phyloP scores from a whole-genome alignment of 2,888 invertebrate genomes.

The Magallana nippona region DNA sequence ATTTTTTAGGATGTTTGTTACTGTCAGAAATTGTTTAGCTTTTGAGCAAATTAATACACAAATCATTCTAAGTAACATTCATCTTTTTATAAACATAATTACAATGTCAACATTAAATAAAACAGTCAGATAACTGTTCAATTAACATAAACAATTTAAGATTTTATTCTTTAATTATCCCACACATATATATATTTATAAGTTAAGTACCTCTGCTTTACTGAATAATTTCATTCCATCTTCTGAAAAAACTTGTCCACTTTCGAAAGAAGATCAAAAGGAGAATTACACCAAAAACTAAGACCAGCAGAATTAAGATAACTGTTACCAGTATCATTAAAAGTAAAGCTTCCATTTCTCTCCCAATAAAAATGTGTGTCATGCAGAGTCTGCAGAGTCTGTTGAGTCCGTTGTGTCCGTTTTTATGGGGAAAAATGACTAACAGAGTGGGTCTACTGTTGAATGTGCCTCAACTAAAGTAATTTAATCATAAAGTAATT shows the following conservation, averaged over 20 bases:
- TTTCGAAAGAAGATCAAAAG: slow-evolving; percentile 34
- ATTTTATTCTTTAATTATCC: too few species aligned
- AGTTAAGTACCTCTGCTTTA: slow-evolving; percentile 13
- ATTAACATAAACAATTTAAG: too few species aligned
- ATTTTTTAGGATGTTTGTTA: too few species aligned
- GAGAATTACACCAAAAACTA: slow-evolving; percentile 7
- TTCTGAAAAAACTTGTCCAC: slow-evolving; percentile 38
- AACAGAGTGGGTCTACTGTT: slow-evolving; percentile 12
- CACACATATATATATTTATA: neutral
- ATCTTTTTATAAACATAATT: too few species aligned
- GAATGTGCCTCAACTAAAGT: neutral
- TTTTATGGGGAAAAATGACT: slow-evolving; percentile 19
- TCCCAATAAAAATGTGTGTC: slow-evolving; percentile 19
- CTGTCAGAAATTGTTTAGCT: too few species aligned
- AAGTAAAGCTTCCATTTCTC: slow-evolving; percentile 26
- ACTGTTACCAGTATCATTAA: slow-evolving; percentile 21
- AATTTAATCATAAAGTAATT: too few species aligned
- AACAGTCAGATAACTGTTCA: too few species aligned
- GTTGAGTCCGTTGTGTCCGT: slow-evolving; percentile 15
- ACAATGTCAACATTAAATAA: too few species aligned
- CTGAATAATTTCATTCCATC: slow-evolving; percentile 33
- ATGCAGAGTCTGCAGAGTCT: too few species aligned
- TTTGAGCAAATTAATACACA: too few species aligned
- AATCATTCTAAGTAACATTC: too few species aligned
- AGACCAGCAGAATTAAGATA: slow-evolving; percentile 32